Evolutionary conservation across 2,888 invertebrate genomes (phyloP).

Genomic region (Oscheius sp.): DNA sequence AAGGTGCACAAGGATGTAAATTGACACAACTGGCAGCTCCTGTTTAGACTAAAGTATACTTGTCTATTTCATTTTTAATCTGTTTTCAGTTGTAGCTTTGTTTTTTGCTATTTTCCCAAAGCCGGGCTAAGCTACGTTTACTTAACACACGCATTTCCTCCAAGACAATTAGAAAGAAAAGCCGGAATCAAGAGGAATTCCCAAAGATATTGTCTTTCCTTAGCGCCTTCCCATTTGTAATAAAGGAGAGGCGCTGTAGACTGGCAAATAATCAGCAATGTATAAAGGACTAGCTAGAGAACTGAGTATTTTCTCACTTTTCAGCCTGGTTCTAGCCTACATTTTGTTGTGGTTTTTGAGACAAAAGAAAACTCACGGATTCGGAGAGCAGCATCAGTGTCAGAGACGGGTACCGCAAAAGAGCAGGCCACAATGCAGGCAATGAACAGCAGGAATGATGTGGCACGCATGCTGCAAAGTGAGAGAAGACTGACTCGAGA

Average conservation of each 20-base stretch:
- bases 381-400: conserved; percentile 33
- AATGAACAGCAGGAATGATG: conserved; percentile 32
- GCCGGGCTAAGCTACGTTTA: too few species aligned
- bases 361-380: conserved; percentile 26
- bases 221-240: not conserved
- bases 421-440: conserved; percentile 33
- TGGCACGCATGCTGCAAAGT: conserved; percentile 37
- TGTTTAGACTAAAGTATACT: too few species aligned
- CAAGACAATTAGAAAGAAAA: too few species aligned
- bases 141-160: too few species aligned
- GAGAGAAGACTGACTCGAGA: conserved; percentile 11
- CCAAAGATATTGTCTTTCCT: too few species aligned
- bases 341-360: not conserved
- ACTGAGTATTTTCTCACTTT: not conserved
- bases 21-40: too few species aligned
- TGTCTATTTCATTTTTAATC: too few species aligned
- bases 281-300: conserved; percentile 4
- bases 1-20: too few species aligned
- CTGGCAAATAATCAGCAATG: not conserved
- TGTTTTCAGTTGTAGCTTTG: too few species aligned
- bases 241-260: not conserved
- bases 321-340: too few species aligned
- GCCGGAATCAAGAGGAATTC: too few species aligned
- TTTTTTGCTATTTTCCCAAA: too few species aligned
- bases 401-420: conserved; percentile 37